Conservation (phyloP, 2,113 vertebrate species). For the Brachyhypopomus gauderio region DNA sequence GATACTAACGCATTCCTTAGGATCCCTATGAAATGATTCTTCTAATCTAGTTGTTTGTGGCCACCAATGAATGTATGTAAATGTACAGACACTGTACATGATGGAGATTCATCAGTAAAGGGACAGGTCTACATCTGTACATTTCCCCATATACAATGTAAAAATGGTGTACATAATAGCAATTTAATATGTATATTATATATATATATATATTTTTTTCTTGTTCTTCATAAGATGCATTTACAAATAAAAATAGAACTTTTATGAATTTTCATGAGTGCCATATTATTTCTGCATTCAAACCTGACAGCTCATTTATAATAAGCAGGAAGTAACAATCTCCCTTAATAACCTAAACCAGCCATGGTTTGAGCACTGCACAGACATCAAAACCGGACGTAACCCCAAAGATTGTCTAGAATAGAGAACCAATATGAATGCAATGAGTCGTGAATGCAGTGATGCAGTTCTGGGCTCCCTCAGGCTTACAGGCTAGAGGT, state of each 20-base stretch:
- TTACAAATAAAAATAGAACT: slow-evolving; percentile 87
- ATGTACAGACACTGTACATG: slow-evolving; percentile 55
- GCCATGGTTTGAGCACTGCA: no score
- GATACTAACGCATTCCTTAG: slow-evolving; percentile 81
- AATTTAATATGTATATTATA: slow-evolving; percentile 68
- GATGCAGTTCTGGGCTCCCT: no score
- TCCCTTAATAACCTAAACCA: no score
- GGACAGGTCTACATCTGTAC: slow-evolving; percentile 67
- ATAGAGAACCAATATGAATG: no score
- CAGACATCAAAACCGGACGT: no score
- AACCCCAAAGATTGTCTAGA: no score
- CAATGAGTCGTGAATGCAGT: no score
- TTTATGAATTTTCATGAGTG: not conserved
- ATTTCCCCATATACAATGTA: slow-evolving; percentile 65
- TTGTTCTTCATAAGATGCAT: slow-evolving; percentile 90
- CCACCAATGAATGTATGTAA: slow-evolving; percentile 97
- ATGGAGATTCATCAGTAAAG: slow-evolving; percentile 77
- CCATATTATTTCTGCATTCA: not conserved
- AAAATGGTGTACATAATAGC: slow-evolving; percentile 73
- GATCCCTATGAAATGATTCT: slow-evolving; percentile 75
- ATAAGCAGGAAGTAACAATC: no score
- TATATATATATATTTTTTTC: slow-evolving; percentile 76
- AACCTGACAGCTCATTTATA: no score
- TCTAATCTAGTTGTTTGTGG: slow-evolving; percentile 75
- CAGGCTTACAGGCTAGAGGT: no score